Conservation (phyloP, 1,140 invertebrate genomes). For the Eumaeus atala region DNA sequence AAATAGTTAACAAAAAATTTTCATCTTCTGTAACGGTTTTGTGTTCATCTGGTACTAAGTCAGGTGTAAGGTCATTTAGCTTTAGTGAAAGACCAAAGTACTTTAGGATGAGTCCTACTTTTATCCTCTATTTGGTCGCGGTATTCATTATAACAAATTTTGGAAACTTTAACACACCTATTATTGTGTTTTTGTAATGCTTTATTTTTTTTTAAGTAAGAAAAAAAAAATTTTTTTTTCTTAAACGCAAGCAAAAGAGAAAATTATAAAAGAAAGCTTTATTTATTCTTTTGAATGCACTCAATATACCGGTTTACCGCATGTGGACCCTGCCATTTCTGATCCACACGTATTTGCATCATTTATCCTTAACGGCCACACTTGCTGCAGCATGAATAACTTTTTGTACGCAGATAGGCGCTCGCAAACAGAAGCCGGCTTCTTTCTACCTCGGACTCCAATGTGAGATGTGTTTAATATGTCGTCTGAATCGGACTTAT, state of each 20-base stretch:
- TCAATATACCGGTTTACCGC: no score
- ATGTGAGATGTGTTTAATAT: conserved; percentile 5
- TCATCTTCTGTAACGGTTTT: neutral
- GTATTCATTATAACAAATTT: neutral
- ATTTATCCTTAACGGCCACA: neutral
- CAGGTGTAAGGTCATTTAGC: no score
- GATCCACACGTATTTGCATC: neutral
- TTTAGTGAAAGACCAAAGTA: neutral
- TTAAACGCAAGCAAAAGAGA: no score
- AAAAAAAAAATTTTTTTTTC: no score
- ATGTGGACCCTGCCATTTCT: no score
- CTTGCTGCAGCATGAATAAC: neutral
- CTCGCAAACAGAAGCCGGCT: neutral
- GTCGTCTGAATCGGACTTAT: neutral
- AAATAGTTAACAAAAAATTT: neutral
- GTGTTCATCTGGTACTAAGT: neutral
- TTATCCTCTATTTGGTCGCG: neutral
- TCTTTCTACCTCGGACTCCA: neutral
- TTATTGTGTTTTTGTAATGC: no score
- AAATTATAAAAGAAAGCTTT: no score
- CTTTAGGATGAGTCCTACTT: neutral
- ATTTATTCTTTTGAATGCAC: no score
- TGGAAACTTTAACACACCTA: neutral
- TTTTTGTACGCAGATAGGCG: neutral
- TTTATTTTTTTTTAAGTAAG: no score